Percentiles rank a stretch among this genome's conserved stretches.
Conservation (phyloP, 2,113 vertebrate species). For the Mobula birostris region DNA sequence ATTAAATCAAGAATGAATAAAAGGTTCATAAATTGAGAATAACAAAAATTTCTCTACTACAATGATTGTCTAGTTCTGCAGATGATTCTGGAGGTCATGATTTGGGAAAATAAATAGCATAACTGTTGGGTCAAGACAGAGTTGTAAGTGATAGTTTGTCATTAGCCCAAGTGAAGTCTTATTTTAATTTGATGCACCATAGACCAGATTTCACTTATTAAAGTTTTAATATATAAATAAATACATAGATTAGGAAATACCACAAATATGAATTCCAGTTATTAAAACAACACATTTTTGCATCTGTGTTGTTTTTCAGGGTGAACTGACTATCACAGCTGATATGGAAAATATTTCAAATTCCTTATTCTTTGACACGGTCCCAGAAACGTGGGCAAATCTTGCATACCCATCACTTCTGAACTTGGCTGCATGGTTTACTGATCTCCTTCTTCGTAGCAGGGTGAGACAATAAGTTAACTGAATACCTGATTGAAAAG, state of each 20-base stretch:
- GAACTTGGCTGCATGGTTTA: slow-evolving; percentile 54
- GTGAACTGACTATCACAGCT: slow-evolving; percentile 60
- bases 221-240: neutral
- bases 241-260: neutral
- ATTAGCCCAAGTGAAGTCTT: neutral
- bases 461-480: slow-evolving; percentile 49
- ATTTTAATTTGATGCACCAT: neutral
- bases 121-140: neutral
- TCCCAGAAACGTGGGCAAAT: slow-evolving; percentile 55
- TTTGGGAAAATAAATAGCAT: neutral
- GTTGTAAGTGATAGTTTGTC: neutral
- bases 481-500: neutral
- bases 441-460: slow-evolving; percentile 56
- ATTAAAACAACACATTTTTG: neutral
- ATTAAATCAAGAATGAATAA: neutral
- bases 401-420: slow-evolving; percentile 64
- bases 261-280: neutral
- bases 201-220: neutral
- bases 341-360: slow-evolving; percentile 64
- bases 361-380: slow-evolving; percentile 54
- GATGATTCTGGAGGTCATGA: neutral
- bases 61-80: neutral
- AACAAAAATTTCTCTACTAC: too few relatives aligned
- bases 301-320: slow-evolving; percentile 44
- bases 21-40: neutral